Conservation (phyloP, 2,888 invertebrate species). For the Platycheirus rosarum region DNA sequence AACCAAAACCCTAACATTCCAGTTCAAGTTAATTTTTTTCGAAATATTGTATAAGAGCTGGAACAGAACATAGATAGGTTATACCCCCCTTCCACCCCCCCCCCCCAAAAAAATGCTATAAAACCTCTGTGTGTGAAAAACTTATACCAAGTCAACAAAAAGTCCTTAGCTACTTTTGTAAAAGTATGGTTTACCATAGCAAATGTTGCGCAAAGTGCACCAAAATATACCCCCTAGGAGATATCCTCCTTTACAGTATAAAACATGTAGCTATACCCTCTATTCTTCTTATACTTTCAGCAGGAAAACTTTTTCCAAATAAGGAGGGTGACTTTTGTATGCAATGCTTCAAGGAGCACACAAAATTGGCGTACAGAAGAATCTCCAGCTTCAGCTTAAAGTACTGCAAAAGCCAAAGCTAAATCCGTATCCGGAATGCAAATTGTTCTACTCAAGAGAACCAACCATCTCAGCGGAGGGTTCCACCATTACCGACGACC, state of each 20-base stretch:
- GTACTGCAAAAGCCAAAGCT: conserved; percentile 29
- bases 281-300: neutral
- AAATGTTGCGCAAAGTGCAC: conserved; percentile 39
- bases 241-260: neutral
- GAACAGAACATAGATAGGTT: no score
- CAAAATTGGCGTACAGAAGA: neutral
- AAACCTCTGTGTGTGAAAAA: neutral
- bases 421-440: conserved; percentile 31
- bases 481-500: conserved; percentile 2
- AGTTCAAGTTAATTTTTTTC: no score
- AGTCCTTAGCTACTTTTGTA: neutral
- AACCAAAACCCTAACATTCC: no score
- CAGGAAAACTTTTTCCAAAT: conserved; percentile 24
- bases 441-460: conserved; percentile 23
- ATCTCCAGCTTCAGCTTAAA: neutral
- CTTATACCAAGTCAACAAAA: conserved; percentile 3
- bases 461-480: neutral
- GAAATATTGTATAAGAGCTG: no score
- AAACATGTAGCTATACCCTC: neutral
- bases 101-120: neutral
- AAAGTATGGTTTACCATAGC: conserved; percentile 20
- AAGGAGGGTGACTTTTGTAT: conserved; percentile 26
- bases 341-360: conserved; percentile 1
- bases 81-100: no score
- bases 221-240: conserved; percentile 15